Evolutionary conservation across 2,888 invertebrate species (phyloP), one percentile per base, ranked within the genome.

Genomic region (Mystacides longicornis): DNA sequence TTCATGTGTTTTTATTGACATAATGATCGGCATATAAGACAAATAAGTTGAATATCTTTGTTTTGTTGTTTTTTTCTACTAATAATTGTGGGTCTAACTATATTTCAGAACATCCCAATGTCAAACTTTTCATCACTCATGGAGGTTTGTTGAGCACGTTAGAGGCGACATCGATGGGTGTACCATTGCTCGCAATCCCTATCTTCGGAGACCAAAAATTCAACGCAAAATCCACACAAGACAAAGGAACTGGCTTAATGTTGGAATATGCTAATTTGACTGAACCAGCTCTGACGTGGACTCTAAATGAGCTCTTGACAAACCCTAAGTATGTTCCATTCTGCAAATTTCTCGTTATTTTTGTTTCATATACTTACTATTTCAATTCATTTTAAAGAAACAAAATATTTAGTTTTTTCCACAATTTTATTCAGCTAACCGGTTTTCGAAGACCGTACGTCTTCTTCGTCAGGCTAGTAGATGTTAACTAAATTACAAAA

Each of bases 231-330:
- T n/a, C 14, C 7, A 37, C 16, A 3, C 3, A 3, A 7, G 16
- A 37, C 4, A 3, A 3, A 3, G 3, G 16, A 3, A 37, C 37
- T 7, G 37, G 37, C n/a, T n/a, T n/a, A 1, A 58, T 54, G 7
- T 49, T 70, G 22, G 62, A 65, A 23, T 66, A 66, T 45, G 37
- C 58, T 16, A 64, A 66, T 11, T 52, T 70, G 3, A 67, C 63
- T 3, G 66, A 67, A 57, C 63, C 65, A 20, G 55, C 52, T 2
- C 54, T 70, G 2, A 51, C 51, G 2, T 57, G 59, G 23, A 62
- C 64, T 1, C 19, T 70, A 3, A 54, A 64, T 4, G 63, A 65
- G 52, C 49, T 69, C 27, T 45, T 69, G 11, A 56, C 51, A 3
- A 64, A 69, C 52, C 62, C 63, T 3, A 55, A 42, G 54, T 54